phyloP scores from a whole-genome alignment of 2,113 vertebrate genomes.

The Emydocephalus ijimae region DNA sequence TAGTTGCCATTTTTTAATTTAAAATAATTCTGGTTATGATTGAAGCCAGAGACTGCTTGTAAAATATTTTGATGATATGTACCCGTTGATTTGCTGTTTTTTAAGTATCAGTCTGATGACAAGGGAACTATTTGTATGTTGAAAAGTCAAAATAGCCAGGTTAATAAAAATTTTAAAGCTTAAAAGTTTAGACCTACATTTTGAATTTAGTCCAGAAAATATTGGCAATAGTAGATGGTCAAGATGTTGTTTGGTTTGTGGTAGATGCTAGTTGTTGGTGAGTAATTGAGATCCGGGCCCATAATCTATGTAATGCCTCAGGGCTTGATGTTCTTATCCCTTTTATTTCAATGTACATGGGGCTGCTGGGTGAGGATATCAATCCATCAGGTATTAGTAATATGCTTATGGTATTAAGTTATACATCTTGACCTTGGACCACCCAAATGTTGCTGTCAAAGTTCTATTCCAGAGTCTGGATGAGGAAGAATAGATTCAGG shows the following conservation, averaged over 20 bases:
- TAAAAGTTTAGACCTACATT: not conserved
- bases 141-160: not conserved
- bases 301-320: not conserved
- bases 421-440: not conserved
- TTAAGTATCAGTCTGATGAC: not conserved
- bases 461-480: not conserved
- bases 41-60: not conserved
- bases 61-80: not conserved
- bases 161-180: not conserved
- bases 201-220: not conserved
- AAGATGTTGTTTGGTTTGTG: not conserved
- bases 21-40: rapidly evolving
- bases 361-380: not conserved
- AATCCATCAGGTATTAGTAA: not conserved
- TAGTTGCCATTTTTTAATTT: not conserved
- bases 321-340: not conserved
- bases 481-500: not conserved
- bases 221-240: not conserved
- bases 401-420: not conserved
- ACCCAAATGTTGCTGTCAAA: not conserved
- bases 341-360: not conserved
- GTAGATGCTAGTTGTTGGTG: not conserved
- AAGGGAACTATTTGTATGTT: not conserved
- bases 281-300: not conserved
- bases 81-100: not conserved